Conservation (phyloP, 2,113 vertebrate species). For the Pseudopipra pipra region DNA sequence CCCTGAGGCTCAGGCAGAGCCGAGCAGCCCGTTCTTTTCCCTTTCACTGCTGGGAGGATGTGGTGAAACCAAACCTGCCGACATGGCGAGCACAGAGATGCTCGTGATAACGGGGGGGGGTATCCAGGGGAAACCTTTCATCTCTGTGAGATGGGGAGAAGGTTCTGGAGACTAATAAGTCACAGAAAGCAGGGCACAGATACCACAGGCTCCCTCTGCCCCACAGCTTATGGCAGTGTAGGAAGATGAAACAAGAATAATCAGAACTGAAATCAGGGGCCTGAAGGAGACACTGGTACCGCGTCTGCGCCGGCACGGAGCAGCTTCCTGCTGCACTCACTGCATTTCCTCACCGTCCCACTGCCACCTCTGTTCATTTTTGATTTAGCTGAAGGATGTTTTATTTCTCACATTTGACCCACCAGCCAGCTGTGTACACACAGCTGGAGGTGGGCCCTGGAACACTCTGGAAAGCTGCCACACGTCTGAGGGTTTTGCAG, state of each 20-base stretch:
- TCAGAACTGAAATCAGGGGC: slow-evolving; percentile 18
- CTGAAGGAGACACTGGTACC: background rate
- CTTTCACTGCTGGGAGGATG: slow-evolving; percentile 65
- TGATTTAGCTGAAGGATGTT: background rate
- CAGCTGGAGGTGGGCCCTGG: background rate
- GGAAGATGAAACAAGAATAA: slow-evolving; percentile 33
- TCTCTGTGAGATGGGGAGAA: background rate
- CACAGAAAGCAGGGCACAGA: background rate
- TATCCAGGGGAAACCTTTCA: slow-evolving; percentile 58
- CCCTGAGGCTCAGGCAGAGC: background rate
- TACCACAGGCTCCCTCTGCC: background rate
- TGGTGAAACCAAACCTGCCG: slow-evolving; percentile 37
- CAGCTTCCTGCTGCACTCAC: background rate
- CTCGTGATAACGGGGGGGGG: background rate
- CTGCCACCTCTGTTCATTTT: background rate
- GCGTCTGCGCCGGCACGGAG: fast-evolving
- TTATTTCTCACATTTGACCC: background rate
- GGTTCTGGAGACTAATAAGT: background rate
- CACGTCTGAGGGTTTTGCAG: background rate
- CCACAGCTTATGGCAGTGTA: background rate
- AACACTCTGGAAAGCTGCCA: background rate
- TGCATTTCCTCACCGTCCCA: fast-evolving
- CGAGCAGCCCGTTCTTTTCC: background rate
- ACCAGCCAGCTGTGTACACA: background rate
- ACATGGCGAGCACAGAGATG: background rate